Percentiles rank a stretch among this genome's conserved stretches.
These are phyloP conservation scores for Campaea margaritaria DNA, from an alignment of 2,888 invertebrate species.

Conservation along the genomic window DNA sequence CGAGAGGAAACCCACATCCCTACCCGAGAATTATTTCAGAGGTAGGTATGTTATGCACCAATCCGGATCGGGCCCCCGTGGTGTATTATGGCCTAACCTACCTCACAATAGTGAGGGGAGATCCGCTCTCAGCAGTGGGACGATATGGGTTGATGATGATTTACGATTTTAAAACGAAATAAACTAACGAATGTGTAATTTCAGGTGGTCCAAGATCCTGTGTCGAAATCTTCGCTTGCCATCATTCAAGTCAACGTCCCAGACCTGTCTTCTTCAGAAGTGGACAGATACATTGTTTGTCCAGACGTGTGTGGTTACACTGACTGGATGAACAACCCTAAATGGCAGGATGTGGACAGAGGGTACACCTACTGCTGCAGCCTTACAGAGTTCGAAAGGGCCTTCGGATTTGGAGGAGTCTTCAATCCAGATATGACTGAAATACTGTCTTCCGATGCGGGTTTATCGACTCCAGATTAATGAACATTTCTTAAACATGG, in stretches of 20 bases:
- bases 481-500: too few relatives aligned
- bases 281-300: conserved; percentile 49
- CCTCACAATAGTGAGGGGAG: too few relatives aligned
- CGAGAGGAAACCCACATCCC: too few relatives aligned
- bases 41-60: too few relatives aligned
- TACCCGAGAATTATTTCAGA: too few relatives aligned
- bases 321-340: conserved; percentile 52
- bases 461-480: too few relatives aligned
- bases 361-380: conserved; percentile 65
- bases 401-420: conserved; percentile 43
- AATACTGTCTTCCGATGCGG: too few relatives aligned
- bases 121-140: too few relatives aligned
- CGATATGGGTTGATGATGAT: too few relatives aligned
- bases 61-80: too few relatives aligned
- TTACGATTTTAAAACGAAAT: neutral
- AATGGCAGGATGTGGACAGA: conserved; percentile 51
- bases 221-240: conserved; percentile 52
- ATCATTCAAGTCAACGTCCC: conserved; percentile 68
- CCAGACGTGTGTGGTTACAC: conserved; percentile 55
- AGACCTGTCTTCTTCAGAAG: conserved; percentile 46
- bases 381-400: conserved; percentile 53
- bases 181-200: conserved; percentile 19
- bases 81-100: too few relatives aligned
- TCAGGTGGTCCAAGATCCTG: conserved; percentile 61
- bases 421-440: conserved; percentile 35